Evolutionary conservation across 2,888 invertebrate genomes (phyloP).

Genomic region (Sesia apiformis): DNA sequence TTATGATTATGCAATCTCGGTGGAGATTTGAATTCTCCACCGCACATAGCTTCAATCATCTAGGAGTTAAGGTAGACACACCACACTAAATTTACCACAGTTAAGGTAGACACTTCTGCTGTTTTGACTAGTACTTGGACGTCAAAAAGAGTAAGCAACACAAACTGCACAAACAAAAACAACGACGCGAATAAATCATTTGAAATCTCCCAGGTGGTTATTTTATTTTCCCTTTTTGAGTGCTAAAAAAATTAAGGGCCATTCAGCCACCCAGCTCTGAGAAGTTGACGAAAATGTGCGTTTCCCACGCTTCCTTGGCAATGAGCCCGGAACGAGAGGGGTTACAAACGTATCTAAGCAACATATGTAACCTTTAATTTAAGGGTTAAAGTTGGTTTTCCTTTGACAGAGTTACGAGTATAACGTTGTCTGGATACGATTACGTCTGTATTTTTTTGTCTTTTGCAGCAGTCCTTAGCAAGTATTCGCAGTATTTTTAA

Average conservation of each 20-base stretch:
- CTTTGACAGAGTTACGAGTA: background rate
- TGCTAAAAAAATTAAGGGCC: constrained; percentile 18
- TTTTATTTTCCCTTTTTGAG: background rate
- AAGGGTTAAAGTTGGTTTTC: background rate
- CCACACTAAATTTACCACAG: too few species aligned
- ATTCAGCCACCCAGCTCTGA: constrained; percentile 37
- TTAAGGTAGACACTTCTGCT: too few species aligned
- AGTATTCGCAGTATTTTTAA: constrained; percentile 7
- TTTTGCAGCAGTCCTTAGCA: constrained; percentile 25
- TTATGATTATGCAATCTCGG: too few species aligned
- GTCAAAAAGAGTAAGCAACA: too few species aligned
- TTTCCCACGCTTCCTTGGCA: constrained; percentile 42
- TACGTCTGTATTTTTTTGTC: constrained; percentile 16
- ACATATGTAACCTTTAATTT: background rate
- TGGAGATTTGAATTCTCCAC: too few species aligned
- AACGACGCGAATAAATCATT: background rate
- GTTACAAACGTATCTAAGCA: background rate
- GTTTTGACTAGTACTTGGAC: too few species aligned
- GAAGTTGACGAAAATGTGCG: constrained; percentile 47
- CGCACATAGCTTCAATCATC: too few species aligned
- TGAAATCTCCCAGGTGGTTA: background rate
- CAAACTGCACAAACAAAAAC: too few species aligned
- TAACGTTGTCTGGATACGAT: background rate
- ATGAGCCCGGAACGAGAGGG: constrained; percentile 12
- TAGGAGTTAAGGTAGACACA: too few species aligned